Conservation (phyloP, 2,113 vertebrate species). For the Nerophis ophidion region DNA sequence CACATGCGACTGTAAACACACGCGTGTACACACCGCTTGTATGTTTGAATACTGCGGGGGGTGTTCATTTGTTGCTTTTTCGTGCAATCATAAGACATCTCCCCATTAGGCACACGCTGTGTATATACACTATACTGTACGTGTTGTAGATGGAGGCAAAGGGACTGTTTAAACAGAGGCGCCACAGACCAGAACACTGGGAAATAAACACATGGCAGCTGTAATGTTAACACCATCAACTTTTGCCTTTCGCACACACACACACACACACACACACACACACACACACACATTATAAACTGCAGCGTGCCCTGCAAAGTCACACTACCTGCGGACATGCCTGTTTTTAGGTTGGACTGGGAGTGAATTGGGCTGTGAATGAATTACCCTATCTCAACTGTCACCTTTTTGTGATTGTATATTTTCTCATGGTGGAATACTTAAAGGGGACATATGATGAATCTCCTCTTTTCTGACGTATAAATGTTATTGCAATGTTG, state of each 20-base stretch:
- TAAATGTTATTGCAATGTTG: too few relatives aligned
- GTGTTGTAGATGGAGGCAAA: conserved; percentile 52
- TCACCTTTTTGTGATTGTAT: too few relatives aligned
- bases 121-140: conserved; percentile 13
- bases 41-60: background rate
- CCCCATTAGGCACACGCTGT: conserved; percentile 3
- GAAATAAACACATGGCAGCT: conserved; percentile 64
- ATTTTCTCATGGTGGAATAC: too few relatives aligned
- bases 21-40: background rate
- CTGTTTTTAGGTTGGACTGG: too few relatives aligned
- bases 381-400: too few relatives aligned
- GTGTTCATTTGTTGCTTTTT: background rate
- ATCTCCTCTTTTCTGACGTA: too few relatives aligned
- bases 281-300: background rate
- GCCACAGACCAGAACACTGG: conserved; percentile 51
- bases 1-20: conserved; percentile 50
- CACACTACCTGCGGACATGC: too few relatives aligned
- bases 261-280: background rate
- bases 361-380: too few relatives aligned
- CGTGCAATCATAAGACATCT: conserved; percentile 20
- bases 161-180: conserved; percentile 49
- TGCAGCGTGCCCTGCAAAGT: background rate
- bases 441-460: too few relatives aligned
- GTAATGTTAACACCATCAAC: conserved; percentile 54
- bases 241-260: background rate